phyloP scores from a whole-genome alignment of 2,797 vertebrate species.

The Pteropus rufus region DNA sequence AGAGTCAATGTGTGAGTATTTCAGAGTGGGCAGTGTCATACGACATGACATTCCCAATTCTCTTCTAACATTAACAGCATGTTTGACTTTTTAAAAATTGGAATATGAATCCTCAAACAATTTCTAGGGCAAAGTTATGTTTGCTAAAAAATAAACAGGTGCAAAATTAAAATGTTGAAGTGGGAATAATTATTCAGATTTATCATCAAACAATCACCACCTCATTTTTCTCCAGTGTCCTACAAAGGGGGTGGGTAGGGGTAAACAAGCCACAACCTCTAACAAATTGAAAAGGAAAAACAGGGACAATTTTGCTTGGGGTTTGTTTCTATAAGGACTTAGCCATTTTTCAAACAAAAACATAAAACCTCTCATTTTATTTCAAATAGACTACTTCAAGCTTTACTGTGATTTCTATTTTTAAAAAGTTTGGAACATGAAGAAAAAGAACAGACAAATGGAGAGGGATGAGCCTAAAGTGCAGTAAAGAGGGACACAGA shows the following conservation, averaged over 20 bases:
- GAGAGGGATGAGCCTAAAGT: neutral
- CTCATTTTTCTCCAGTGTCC: neutral
- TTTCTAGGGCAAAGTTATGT: neutral
- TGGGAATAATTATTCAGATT: neutral
- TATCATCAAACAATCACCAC: neutral
- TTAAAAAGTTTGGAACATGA: neutral
- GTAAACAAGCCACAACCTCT: neutral
- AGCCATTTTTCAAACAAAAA: conserved; percentile 1
- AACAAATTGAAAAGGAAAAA: neutral
- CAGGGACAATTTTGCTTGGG: neutral
- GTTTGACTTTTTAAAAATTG: neutral
- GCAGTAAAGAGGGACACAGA: neutral
- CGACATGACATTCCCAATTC: neutral
- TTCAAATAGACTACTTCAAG: neutral
- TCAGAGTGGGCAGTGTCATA: neutral
- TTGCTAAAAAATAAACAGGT: neutral
- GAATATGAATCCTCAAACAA: neutral
- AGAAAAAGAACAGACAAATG: neutral
- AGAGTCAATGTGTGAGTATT: neutral
- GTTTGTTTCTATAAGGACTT: neutral
- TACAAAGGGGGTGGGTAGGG: neutral
- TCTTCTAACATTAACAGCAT: neutral
- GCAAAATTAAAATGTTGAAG: neutral
- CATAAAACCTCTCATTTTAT: neutral
- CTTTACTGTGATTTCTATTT: neutral